Evolutionary conservation across 2,797 vertebrate species (phyloP), one percentile per base, ranked within the genome.

Genomic region (Diceros bicornis): DNA sequence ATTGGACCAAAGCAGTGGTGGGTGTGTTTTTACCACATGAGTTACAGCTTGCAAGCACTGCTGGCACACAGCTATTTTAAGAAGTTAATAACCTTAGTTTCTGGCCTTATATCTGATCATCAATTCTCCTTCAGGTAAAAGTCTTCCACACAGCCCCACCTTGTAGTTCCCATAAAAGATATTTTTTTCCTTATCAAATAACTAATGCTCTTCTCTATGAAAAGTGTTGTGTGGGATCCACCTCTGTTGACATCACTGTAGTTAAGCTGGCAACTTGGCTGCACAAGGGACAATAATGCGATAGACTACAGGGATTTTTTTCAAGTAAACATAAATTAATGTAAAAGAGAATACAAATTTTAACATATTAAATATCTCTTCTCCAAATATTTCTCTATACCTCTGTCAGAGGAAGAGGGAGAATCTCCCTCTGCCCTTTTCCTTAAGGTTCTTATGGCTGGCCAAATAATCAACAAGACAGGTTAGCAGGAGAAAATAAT

Each of bases 311-410:
- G 21, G 27, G 23, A 16, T 59, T 62, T 89, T 75, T 89, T 93
- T 41, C 66, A 34, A 88, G 34, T 41, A 91, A 91, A 64, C 47
- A 89, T 57, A 93, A 68, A 75, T 57, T 59, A 25, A 91, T 68
- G 25, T 41, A 74, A 91, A 91, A 69, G 7, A 78, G 23, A 74
- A 66, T 52, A 12, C 25, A 95, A 84, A 47, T 20, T 71, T 87
- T 89, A 79, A 74, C 64, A 95, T 32, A 83, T 68, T 88, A 84
- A 68, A 84, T 89, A 41, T 7, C 25, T 84, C 91, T 91, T 72
- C 12, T 84, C 47, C 29, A 50, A 41, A 41, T 41, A 88, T 66
- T 92, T 47, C 20, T 64, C 47, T 74, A 44, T 12, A 55, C 69
- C 59, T 95, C 23, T n/a, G n/a, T n/a, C n/a, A n/a, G n/a, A n/a